A percentile compares a stretch with the other conserved stretches of the same genome.
Conservation (phyloP, 2,113 vertebrate species). For the Manacus vitellinus region DNA sequence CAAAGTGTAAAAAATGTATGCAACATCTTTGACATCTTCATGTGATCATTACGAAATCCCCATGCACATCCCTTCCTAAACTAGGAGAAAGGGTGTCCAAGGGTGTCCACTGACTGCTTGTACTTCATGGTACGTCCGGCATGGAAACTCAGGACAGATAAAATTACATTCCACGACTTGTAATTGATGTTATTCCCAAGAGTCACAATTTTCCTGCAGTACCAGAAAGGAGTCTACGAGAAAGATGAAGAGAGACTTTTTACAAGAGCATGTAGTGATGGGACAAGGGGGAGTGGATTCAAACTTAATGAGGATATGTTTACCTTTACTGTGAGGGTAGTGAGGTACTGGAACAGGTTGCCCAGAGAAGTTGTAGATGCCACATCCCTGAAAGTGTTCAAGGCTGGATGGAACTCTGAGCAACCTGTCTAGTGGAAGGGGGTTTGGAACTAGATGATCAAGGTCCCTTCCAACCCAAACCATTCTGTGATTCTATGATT, state of each 20-base stretch:
- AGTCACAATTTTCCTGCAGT: not conserved
- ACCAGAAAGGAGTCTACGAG: not conserved
- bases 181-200: not conserved
- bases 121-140: not conserved
- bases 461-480: not conserved
- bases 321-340: not conserved
- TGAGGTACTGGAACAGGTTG: not conserved
- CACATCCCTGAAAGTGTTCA: not conserved
- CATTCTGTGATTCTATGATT: not conserved
- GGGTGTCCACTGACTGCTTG: rapidly evolving
- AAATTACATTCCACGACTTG: not conserved
- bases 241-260: not conserved
- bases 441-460: not conserved
- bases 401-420: not conserved
- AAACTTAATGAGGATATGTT: not conserved
- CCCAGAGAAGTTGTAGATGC: not conserved
- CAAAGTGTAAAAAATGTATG: not conserved
- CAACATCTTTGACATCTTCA: rapidly evolving
- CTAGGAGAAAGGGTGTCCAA: not conserved
- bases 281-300: not conserved
- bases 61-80: not conserved
- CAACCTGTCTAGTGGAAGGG: not conserved
- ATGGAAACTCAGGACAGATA: not conserved
- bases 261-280: not conserved
- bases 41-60: not conserved